A percentile compares a stretch with the other conserved stretches of the same genome.
Conservation (phyloP, 1,140 invertebrate genomes). For the Scaptodrosophila lebanonensis region DNA sequence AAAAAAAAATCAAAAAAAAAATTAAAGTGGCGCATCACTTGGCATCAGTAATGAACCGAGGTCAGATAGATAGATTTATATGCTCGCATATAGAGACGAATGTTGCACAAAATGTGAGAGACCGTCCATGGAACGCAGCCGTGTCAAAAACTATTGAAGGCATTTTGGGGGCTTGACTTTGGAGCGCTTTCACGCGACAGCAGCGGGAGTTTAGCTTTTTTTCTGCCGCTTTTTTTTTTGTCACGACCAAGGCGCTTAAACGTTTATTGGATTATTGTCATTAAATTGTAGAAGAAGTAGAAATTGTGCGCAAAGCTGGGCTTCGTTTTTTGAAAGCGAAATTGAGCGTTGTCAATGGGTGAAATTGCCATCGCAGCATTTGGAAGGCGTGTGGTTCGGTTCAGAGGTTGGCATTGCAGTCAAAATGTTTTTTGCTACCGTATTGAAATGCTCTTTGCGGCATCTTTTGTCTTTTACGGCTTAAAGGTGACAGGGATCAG, state of each 20-base stretch:
- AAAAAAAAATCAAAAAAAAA: slow-evolving; percentile 6
- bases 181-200: slow-evolving; percentile 58
- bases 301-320: slow-evolving; percentile 16
- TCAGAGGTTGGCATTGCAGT: neutral
- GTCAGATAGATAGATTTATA: too few species aligned
- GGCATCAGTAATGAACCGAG: too few species aligned
- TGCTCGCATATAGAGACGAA: too few species aligned
- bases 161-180: slow-evolving; percentile 16
- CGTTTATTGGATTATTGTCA: slow-evolving; percentile 74
- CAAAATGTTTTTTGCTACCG: slow-evolving; percentile 40
- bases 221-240: slow-evolving; percentile 36
- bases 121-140: neutral
- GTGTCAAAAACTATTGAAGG: slow-evolving; percentile 7
- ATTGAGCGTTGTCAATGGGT: slow-evolving; percentile 22
- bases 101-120: too few species aligned
- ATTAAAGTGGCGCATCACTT: too few species aligned
- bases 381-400: too few species aligned
- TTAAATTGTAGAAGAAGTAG: slow-evolving; percentile 45
- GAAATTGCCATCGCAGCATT: slow-evolving; percentile 3
- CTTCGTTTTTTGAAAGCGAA: slow-evolving; percentile 56
- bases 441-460: slow-evolving; percentile 19
- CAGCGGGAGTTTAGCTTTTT: slow-evolving; percentile 11
- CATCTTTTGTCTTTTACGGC: neutral
- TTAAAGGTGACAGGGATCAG: slow-evolving; percentile 4
- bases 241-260: slow-evolving; percentile 62